Evolutionary conservation across 2,888 invertebrate genomes (phyloP), one percentile per base, ranked within the genome.

Genomic region (Tachystola acroxantha): DNA sequence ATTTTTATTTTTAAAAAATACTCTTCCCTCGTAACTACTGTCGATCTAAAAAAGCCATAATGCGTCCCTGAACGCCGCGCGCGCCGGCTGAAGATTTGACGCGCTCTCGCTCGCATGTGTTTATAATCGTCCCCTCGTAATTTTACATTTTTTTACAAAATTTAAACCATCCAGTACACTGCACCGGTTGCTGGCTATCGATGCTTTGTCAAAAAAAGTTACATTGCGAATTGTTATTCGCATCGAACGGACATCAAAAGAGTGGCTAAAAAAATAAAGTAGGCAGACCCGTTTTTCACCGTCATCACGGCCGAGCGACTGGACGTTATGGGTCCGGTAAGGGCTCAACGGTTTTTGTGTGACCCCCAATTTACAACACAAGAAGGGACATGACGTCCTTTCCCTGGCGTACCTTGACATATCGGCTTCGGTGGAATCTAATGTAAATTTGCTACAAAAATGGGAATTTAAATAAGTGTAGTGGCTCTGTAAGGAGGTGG

Each of bases 71-170:
- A 64, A 65, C 70, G 71, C 54, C 46, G 58, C 48, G 70, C 70
- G 70, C 81, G 85, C 82, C 85, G 84, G 84, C 85, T 86, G 85
- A 84, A 77, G 77, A 85, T 85, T 85, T 86, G 85, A 80, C 80
- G 82, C 85, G 85, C 85, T 81, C 72, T 81, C 84, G 85, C 72
- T 81, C 84, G 85, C 85, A 85, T 84, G 79, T 85, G 86, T 77
- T 79, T 84, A 78, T 80, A 74, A 79, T 77, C 70, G 71, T 81
- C 85, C 85, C 86, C 86, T 80, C 75, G 72, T 70, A 73, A 78
- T 79, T 81, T 79, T 52, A 67, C 67, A 62, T 72, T 79, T 82
- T 82, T 81, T 71, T 61, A 58, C 53, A 69, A 81, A 78, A 64
- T 69, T 73, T 69, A 60, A 75, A 75, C 61, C 66, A 65, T 72